Conservation (phyloP, 2,797 vertebrate genomes). For the Gymnothorax javanicus region DNA sequence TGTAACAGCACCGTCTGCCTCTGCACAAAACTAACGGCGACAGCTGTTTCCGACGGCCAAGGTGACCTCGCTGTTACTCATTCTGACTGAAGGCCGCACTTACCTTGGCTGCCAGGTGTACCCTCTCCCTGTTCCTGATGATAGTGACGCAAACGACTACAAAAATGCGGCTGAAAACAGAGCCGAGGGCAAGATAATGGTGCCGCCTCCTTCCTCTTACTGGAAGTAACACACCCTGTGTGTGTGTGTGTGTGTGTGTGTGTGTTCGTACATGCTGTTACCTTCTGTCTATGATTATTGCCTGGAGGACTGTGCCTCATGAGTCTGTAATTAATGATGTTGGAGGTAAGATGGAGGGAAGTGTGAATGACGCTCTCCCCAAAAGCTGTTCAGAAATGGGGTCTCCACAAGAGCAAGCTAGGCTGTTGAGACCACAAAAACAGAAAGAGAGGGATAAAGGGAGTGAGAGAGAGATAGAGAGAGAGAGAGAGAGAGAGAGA, state of each 20-base stretch:
- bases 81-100: neutral
- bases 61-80: neutral
- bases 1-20: neutral
- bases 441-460: too few species aligned
- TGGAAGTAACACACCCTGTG: neutral
- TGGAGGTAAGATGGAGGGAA: neutral
- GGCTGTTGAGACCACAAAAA: neutral
- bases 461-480: neutral
- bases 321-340: neutral
- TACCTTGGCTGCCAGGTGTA: neutral
- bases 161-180: neutral
- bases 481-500: neutral
- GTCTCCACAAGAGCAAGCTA: neutral
- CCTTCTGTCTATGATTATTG: neutral
- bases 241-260: neutral
- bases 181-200: neutral
- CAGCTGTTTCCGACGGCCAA: neutral
- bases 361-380: neutral
- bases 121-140: neutral
- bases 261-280: neutral
- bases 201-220: neutral
- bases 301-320: neutral
- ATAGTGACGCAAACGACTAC: neutral
- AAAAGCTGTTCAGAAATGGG: neutral
- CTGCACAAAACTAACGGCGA: neutral